phyloP scores from a whole-genome alignment of 2,888 invertebrate genomes.

The Cheilosia vulpina region DNA sequence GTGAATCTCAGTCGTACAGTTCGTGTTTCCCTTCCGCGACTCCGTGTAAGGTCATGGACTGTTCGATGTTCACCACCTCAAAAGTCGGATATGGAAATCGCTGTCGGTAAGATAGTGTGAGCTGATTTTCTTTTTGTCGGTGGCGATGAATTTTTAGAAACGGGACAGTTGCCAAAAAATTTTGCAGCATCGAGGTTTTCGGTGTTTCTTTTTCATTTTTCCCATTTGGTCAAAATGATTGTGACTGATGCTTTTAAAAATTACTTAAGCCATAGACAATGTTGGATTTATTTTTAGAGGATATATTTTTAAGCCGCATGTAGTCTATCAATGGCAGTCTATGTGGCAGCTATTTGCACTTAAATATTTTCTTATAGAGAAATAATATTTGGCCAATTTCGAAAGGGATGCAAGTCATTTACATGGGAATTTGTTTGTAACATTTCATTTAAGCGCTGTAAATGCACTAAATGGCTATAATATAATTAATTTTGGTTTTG shows the following conservation, averaged over 20 bases:
- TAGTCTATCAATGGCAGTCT: neutral
- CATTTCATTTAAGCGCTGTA: too few relatives aligned
- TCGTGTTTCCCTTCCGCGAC: constrained; percentile 6
- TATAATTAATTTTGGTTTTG: too few relatives aligned
- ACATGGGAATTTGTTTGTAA: too few relatives aligned
- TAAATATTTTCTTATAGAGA: too few relatives aligned
- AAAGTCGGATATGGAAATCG: neutral
- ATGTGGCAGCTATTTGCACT: too few relatives aligned
- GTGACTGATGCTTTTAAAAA: constrained; percentile 1
- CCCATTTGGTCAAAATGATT: neutral
- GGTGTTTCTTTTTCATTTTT: neutral
- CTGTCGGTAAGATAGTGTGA: neutral
- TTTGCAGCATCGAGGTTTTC: neutral
- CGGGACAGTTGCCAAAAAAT: neutral
- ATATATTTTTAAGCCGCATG: neutral
- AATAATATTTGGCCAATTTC: too few relatives aligned
- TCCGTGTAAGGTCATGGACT: constrained; percentile 9
- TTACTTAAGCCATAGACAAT: neutral
- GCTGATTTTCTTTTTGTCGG: neutral
- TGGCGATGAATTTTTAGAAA: constrained; percentile 1
- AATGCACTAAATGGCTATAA: too few relatives aligned
- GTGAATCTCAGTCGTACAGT: constrained; percentile 5
- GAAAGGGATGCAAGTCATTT: too few relatives aligned
- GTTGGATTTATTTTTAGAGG: neutral
- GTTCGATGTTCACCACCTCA: neutral